Conservation (phyloP, 2,888 invertebrate genomes). For the Aleiodes leptofemur region DNA sequence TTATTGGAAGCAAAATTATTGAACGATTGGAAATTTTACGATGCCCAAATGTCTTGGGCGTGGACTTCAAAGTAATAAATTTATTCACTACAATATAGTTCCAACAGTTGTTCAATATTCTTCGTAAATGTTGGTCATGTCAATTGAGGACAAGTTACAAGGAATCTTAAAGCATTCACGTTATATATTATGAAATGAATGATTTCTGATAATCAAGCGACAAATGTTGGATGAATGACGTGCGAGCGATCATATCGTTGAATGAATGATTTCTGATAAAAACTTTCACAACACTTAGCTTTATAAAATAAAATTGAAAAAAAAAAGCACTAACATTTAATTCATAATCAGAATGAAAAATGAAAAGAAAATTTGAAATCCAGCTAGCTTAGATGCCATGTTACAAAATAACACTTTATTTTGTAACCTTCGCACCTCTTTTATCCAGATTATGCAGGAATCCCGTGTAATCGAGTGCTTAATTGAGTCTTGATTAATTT, state of each 20-base stretch:
- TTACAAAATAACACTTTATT: no score
- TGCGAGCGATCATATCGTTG: no score
- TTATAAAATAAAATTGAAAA: no score
- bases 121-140: neutral
- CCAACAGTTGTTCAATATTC: neutral
- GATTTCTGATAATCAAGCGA: neutral
- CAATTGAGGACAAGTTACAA: conserved; percentile 4
- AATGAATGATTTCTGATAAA: no score
- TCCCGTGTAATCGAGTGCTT: conserved; percentile 59
- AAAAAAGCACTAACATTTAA: no score
- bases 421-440: conserved; percentile 1
- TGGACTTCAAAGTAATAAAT: neutral
- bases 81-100: neutral
- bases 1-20: no score
- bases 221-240: no score
- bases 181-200: neutral
- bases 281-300: no score
- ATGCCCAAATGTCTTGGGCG: neutral
- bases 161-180: neutral
- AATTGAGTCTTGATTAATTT: conserved; percentile 60
- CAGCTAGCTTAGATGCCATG: no score
- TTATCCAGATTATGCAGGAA: conserved; percentile 58
- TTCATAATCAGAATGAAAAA: no score
- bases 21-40: neutral
- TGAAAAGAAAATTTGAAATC: no score